Conservation (phyloP, 23 tunicate species). For the Ciona savignyi region DNA sequence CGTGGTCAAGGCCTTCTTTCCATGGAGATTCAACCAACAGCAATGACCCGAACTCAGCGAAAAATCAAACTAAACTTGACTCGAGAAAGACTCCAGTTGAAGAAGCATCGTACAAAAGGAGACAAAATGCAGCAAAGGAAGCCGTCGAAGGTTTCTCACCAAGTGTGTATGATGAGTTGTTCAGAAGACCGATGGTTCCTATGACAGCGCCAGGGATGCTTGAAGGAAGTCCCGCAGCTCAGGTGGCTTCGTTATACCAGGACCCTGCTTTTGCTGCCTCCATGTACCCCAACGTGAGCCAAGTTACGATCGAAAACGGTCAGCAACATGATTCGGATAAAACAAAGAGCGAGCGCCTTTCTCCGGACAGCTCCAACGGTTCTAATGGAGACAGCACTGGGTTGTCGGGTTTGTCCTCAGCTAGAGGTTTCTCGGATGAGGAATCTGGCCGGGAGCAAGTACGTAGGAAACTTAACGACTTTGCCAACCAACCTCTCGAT, state of each 20-base stretch:
- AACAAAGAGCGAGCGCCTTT: slow-evolving; percentile 12
- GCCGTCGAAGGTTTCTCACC: slow-evolving; percentile 70
- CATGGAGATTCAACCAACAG: slow-evolving; percentile 51
- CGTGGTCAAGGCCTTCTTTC: slow-evolving; percentile 86
- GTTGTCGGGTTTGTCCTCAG: slow-evolving; percentile 68
- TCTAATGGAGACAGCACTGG: slow-evolving; percentile 29
- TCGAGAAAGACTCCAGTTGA: slow-evolving; percentile 68
- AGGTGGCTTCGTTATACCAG: slow-evolving; percentile 82
- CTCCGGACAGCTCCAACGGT: slow-evolving; percentile 55
- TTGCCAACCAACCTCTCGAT: slow-evolving; percentile 49
- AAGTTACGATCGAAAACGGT: slow-evolving; percentile 8
- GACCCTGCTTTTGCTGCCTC: slow-evolving; percentile 82
- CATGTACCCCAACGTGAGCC: slow-evolving; percentile 22
- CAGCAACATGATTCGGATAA: slow-evolving; percentile 16
- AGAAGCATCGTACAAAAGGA: slow-evolving; percentile 72
- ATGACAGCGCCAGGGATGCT: slow-evolving; percentile 93
- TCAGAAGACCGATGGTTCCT: slow-evolving; percentile 73
- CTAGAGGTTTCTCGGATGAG: slow-evolving; percentile 71
- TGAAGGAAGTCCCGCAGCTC: slow-evolving; percentile 92
- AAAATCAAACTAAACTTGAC: slow-evolving; percentile 14
- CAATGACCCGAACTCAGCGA: slow-evolving; percentile 52
- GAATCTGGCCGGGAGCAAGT: slow-evolving; percentile 24
- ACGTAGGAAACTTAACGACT: not conserved
- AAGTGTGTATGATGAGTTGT: slow-evolving; percentile 41
- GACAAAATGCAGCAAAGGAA: slow-evolving; percentile 79